Evolutionary conservation across 2,113 vertebrate species (phyloP).

Genomic region (Corapipo altera): DNA sequence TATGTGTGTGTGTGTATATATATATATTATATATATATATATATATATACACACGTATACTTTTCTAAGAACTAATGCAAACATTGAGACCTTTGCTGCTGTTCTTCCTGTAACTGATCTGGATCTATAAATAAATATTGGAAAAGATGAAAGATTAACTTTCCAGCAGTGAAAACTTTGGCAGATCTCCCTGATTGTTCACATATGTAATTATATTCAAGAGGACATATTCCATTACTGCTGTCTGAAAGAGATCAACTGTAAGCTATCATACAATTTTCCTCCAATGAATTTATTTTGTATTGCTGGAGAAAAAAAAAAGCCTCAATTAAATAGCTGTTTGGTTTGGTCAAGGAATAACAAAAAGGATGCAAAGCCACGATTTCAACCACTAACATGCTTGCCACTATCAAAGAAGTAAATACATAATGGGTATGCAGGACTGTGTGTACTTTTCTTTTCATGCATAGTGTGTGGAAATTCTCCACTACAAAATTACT

Average conservation of each 20-base stretch:
- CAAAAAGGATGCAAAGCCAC: background rate
- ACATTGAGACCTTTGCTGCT: background rate
- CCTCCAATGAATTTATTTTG: background rate
- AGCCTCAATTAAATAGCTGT: background rate
- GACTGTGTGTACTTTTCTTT: conserved; percentile 32
- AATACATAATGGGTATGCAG: background rate
- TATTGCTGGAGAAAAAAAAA: background rate
- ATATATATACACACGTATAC: background rate
- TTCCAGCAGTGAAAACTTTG: conserved; percentile 1
- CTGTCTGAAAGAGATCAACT: background rate
- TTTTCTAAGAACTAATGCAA: background rate
- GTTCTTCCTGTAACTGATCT: background rate
- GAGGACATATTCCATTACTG: conserved; percentile 31
- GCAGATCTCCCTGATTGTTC: conserved; percentile 26
- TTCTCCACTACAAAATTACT: conserved; percentile 39
- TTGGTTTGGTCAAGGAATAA: background rate
- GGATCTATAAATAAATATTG: conserved; percentile 10
- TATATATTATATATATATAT: background rate
- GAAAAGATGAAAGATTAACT: conserved; percentile 35
- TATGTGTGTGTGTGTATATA: background rate
- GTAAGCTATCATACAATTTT: background rate
- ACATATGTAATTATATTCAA: conserved; percentile 28
- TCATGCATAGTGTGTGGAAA: conserved; percentile 46
- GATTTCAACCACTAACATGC: background rate
- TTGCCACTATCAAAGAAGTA: background rate